phyloP scores from a whole-genome alignment of 2,797 vertebrate genomes.

The Fistularia commersonii region DNA sequence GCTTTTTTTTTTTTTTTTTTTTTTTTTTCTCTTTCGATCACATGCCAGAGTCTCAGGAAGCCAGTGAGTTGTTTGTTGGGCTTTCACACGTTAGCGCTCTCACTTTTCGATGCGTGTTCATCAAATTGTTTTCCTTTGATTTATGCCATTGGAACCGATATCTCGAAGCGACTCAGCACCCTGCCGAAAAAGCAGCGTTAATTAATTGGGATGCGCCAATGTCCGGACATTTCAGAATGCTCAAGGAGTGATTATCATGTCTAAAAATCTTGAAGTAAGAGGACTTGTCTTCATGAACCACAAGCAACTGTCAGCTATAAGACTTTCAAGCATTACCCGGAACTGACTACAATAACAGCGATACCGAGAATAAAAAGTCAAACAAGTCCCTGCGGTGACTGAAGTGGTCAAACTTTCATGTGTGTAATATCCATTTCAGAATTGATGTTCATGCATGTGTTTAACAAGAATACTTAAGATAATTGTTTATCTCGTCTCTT shows the following conservation, averaged over 20 bases:
- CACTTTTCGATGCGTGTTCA: slow-evolving; percentile 40
- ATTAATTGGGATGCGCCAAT: slow-evolving; percentile 24
- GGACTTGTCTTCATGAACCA: slow-evolving; percentile 25
- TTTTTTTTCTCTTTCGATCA: slow-evolving; percentile 49
- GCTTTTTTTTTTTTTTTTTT: slow-evolving; percentile 45
- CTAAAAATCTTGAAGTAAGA: slow-evolving; percentile 18
- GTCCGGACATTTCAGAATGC: slow-evolving; percentile 6
- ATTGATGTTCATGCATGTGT: slow-evolving; percentile 6
- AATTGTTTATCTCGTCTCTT: slow-evolving; percentile 40
- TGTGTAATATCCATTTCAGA: neutral
- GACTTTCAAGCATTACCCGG: slow-evolving; percentile 30
- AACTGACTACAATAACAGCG: slow-evolving; percentile 2
- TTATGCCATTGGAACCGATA: slow-evolving; percentile 20
- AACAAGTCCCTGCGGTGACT: too few relatives aligned
- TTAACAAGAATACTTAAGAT: slow-evolving; percentile 16
- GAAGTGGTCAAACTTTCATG: neutral
- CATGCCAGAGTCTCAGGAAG: slow-evolving; percentile 71
- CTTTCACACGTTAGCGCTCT: slow-evolving; percentile 65
- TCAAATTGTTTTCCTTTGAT: slow-evolving; percentile 41
- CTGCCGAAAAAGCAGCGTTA: slow-evolving; percentile 1
- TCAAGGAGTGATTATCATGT: slow-evolving; percentile 19
- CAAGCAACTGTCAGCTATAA: slow-evolving; percentile 13
- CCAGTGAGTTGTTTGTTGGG: slow-evolving; percentile 70
- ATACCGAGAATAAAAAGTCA: too few relatives aligned
- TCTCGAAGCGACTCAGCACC: slow-evolving; percentile 7